Base-by-base conservation (phyloP, 2,888 invertebrate genomes). In the Pseudeuparius sepicola region DNA sequence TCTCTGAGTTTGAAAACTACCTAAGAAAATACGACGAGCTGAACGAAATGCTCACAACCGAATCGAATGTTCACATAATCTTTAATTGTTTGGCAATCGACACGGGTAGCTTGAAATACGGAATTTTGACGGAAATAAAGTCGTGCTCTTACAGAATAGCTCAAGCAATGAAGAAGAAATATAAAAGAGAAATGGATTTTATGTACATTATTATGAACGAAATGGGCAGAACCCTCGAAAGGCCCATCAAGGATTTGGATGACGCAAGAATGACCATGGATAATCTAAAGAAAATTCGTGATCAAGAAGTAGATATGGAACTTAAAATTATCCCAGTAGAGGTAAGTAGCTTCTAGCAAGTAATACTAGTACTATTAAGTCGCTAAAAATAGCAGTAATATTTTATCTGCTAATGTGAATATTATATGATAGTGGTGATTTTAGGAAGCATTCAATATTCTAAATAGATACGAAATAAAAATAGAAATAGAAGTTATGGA, bases 301-400 rank as follows among this genome's bases (percentile, higher is more conserved):
- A 92, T 48, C 86, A 87, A 55, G 93, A 94, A 63, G 90, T 93
- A 11, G 88, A 90, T 51, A 88, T 93, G 81, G 93, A 94, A 55
- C 65, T 90, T 30, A 78, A 76, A 53, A 90, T 94, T 37, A 86
- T 85, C 52, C 92, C 93, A 0, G 88, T 93, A 44, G 93, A 93
- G 70, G 85, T 78, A 53, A 36, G 25, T 27, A 11, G 30, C 15
- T n/a, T 29, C 16, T 17, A 33, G 16, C 2, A 15, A 7, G 7
- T 9, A 14, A 16, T 29, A 14, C 12, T 6, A 15, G 15, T 13
- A 14, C 10, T n/a, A n/a, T n/a, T n/a, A n/a, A n/a, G n/a, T n/a
- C n/a, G n/a, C n/a, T n/a, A n/a, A n/a, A n/a, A n/a, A n/a, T n/a
- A n/a, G n/a, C n/a, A n/a, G n/a, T n/a, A n/a, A n/a, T n/a, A n/a